Conservation (phyloP, 2,797 vertebrate species). For the Arvicola amphibius region DNA sequence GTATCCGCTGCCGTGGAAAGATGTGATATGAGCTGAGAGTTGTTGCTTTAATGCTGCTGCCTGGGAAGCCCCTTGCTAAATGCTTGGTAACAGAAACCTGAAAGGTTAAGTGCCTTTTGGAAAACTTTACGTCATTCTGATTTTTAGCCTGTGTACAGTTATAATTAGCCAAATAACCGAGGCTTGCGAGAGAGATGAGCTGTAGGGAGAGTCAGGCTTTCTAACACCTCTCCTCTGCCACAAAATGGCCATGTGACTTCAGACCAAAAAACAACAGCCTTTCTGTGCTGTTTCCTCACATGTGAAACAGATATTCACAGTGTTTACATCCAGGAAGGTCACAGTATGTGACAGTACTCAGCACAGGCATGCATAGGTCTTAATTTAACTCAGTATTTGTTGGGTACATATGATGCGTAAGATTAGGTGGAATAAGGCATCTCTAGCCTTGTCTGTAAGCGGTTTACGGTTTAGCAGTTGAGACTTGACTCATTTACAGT, state of each 20-base stretch:
- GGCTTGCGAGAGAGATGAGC: not conserved
- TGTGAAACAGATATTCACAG: not conserved
- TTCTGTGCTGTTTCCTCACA: not conserved
- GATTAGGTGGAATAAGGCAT: not conserved
- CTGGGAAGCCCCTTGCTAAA: not conserved
- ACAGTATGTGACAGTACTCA: not conserved
- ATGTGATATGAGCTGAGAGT: not conserved
- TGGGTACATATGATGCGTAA: not conserved
- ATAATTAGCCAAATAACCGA: conserved; percentile 13
- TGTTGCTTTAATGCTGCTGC: not conserved
- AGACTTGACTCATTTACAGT: not conserved
- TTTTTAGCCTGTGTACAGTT: conserved; percentile 11
- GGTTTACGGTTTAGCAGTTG: not conserved
- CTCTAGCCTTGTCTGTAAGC: not conserved
- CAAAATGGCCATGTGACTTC: not conserved
- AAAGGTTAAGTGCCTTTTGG: not conserved
- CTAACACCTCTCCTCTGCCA: not conserved
- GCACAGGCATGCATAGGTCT: accelerated
- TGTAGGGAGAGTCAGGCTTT: not conserved
- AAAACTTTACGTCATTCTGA: not conserved
- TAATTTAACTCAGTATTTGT: not conserved
- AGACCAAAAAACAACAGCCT: not conserved
- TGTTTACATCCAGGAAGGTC: not conserved
- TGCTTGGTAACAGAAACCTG: conserved; percentile 18
- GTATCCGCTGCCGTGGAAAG: not conserved